phyloP scores from a whole-genome alignment of 2,113 vertebrate species.

The Himantopus leucocephalus region DNA sequence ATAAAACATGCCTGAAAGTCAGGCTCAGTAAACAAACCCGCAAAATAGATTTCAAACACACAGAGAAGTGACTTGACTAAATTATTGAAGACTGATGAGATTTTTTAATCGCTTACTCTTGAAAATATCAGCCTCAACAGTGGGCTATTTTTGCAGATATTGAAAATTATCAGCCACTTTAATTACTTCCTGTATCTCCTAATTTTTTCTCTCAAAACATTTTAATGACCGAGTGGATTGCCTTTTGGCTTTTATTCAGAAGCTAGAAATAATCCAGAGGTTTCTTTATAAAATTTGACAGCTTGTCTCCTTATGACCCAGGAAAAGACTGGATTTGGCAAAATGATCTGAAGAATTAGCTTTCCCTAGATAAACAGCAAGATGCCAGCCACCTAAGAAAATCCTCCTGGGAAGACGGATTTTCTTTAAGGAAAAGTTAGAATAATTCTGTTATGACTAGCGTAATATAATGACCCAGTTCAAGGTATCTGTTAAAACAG shows the following conservation, averaged over 20 bases:
- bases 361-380: background rate
- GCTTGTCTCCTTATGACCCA: background rate
- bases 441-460: background rate
- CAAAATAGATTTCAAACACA: background rate
- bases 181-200: slow-evolving; percentile 10
- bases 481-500: background rate
- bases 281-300: slow-evolving; percentile 32
- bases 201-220: background rate
- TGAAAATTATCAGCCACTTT: background rate
- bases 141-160: background rate
- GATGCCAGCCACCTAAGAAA: background rate
- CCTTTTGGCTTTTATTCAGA: slow-evolving; percentile 20
- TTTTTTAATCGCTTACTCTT: background rate
- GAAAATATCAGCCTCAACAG: background rate
- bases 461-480: background rate
- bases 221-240: slow-evolving; percentile 5
- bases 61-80: background rate
- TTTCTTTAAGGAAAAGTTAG: background rate
- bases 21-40: background rate
- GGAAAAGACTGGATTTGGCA: background rate
- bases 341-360: background rate
- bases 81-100: background rate
- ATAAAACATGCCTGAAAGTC: background rate
- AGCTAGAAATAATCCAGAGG: slow-evolving; percentile 31
- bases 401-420: background rate